These are phyloP conservation scores for Tylochromis polylepis DNA, from an alignment of 2,113 vertebrate species.

Conservation along the genomic window DNA sequence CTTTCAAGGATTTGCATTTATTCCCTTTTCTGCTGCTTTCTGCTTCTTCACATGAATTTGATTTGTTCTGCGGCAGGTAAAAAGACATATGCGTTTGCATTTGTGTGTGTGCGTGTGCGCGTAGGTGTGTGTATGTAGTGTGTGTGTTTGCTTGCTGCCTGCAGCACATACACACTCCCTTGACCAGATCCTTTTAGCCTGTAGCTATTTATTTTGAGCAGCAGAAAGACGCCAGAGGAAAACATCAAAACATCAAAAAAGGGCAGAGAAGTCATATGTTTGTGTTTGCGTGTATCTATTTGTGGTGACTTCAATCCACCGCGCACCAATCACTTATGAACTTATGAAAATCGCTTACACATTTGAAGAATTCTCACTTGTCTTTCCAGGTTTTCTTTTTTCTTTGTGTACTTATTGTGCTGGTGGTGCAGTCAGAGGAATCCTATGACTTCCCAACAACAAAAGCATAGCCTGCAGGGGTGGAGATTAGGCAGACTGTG, in stretches of 20 bases:
- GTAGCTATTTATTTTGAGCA: constrained; percentile 19
- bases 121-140: too few species aligned
- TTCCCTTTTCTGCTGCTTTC: not conserved
- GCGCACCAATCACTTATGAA: not conserved
- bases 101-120: not conserved
- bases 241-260: constrained; percentile 10
- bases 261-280: not conserved
- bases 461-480: not conserved
- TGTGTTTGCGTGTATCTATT: not conserved
- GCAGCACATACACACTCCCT: not conserved
- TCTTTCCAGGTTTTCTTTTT: not conserved
- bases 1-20: constrained; percentile 5
- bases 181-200: constrained; percentile 21
- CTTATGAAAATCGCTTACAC: not conserved
- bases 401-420: not conserved
- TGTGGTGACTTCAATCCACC: not conserved
- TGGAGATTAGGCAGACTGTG: not conserved
- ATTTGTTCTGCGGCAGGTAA: not conserved
- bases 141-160: not conserved
- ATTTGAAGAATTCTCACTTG: not conserved
- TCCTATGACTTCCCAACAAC: not conserved
- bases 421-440: not conserved
- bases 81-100: not conserved
- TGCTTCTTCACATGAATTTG: not conserved
- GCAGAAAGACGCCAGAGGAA: not conserved